phyloP scores from a whole-genome alignment of 2,888 invertebrate genomes.

The Limnephilus lunatus region DNA sequence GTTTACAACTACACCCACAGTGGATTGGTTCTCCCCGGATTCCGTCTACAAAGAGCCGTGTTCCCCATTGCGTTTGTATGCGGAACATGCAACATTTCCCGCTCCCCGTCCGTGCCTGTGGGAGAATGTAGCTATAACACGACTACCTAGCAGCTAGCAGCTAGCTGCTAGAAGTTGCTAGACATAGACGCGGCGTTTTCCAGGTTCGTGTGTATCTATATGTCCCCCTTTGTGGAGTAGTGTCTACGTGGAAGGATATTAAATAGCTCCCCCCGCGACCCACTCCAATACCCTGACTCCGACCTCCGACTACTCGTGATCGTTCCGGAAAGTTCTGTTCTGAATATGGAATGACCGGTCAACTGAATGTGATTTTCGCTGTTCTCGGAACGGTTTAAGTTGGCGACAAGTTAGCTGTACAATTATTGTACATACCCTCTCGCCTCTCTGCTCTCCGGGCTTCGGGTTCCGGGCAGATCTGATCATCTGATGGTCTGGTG shows the following conservation, averaged over 20 bases:
- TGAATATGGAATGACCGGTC: slow-evolving; percentile 65
- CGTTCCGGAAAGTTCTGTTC: slow-evolving; percentile 67
- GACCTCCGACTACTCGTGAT: slow-evolving; percentile 65
- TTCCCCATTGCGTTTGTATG: slow-evolving; percentile 34
- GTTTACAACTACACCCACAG: not conserved
- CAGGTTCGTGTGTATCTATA: slow-evolving; percentile 52
- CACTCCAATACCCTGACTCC: slow-evolving; percentile 66
- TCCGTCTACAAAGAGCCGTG: slow-evolving; percentile 11
- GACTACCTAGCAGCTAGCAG: not conserved
- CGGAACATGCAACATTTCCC: slow-evolving; percentile 53
- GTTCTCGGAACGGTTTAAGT: slow-evolving; percentile 53
- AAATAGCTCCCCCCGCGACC: slow-evolving; percentile 69
- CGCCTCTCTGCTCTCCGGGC: slow-evolving; percentile 48
- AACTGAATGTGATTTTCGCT: slow-evolving; percentile 64
- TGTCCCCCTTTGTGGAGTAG: slow-evolving; percentile 63
- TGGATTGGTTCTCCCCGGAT: slow-evolving; percentile 15
- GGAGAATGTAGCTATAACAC: slow-evolving; percentile 31
- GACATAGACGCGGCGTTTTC: slow-evolving; percentile 49
- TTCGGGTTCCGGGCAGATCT: not conserved
- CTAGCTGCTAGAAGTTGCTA: not conserved
- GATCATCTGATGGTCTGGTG: not conserved
- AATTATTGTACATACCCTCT: slow-evolving; percentile 60
- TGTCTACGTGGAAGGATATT: slow-evolving; percentile 68
- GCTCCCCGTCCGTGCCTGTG: slow-evolving; percentile 12
- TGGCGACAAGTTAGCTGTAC: slow-evolving; percentile 59